Conservation (phyloP, 2,888 invertebrate species). For the Acanthosepion lycidas region DNA sequence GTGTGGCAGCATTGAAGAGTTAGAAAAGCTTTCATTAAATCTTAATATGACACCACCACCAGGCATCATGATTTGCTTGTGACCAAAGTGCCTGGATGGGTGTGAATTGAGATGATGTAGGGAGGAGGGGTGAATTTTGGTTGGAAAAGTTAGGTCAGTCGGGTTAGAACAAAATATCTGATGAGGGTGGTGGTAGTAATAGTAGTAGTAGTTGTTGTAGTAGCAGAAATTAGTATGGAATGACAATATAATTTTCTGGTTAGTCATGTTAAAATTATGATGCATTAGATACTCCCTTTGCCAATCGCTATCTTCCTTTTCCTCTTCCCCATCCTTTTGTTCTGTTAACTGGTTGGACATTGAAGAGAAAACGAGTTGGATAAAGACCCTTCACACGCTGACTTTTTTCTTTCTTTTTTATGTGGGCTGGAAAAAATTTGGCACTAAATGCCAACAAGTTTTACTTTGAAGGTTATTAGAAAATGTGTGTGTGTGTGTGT, state of each 20-base stretch:
- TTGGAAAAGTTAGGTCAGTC: not conserved
- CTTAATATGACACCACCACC: not conserved
- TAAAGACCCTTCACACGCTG: not conserved
- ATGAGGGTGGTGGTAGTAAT: not conserved
- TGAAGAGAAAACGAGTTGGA: slow-evolving; percentile 33
- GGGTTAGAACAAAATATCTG: slow-evolving; percentile 10
- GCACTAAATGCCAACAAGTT: not conserved
- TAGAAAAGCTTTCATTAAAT: not conserved
- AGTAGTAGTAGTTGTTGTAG: too few relatives aligned
- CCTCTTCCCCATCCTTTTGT: not conserved
- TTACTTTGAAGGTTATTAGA: not conserved
- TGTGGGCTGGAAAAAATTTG: not conserved
- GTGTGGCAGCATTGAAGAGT: not conserved
- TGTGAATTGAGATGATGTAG: not conserved
- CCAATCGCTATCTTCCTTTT: not conserved
- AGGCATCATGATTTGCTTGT: not conserved
- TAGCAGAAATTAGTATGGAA: not conserved
- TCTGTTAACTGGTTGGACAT: not conserved
- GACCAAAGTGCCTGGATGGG: not conserved
- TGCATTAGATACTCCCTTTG: not conserved
- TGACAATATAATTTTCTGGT: not conserved
- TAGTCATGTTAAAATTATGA: slow-evolving; percentile 22
- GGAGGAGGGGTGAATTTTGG: not conserved
- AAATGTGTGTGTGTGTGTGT: not conserved
- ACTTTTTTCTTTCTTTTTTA: not conserved